A percentile compares a stretch with the other conserved stretches of the same genome.
phyloP scores from a whole-genome alignment of 2,888 invertebrate genomes.

The Diplolepis rosae region DNA sequence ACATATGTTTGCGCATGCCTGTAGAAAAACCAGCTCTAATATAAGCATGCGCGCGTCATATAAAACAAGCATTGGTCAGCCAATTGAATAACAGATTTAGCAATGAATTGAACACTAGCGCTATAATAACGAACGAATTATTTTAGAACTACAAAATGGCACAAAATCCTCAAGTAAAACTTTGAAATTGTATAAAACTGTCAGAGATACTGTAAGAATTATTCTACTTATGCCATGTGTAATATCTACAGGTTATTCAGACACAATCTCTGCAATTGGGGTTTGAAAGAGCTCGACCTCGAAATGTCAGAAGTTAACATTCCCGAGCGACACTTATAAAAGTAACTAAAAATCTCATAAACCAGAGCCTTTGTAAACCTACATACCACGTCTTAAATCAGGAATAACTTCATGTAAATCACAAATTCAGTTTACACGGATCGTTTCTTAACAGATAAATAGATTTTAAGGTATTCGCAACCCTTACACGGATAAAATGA shows the following conservation, averaged over 20 bases:
- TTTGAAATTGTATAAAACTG: background rate
- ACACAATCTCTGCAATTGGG: background rate
- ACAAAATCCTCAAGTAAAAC: background rate
- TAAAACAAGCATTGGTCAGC: no score
- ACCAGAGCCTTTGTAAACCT: background rate
- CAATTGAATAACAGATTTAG: no score
- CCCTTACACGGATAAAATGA: background rate
- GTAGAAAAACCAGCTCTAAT: no score
- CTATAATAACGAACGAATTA: no score
- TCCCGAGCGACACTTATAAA: background rate
- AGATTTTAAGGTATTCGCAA: background rate
- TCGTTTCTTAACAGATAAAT: background rate
- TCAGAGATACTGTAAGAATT: background rate
- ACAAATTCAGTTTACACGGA: background rate
- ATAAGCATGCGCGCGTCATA: no score
- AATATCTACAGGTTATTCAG: background rate
- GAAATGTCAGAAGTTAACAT: background rate
- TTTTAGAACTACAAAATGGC: background rate
- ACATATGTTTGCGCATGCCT: no score
- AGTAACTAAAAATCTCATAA: constrained; percentile 13
- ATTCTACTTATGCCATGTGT: background rate
- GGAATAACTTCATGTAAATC: constrained; percentile 9
- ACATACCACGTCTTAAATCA: constrained; percentile 7
- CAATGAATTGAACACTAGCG: no score
- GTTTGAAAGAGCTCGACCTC: background rate